A percentile compares a stretch with the other conserved stretches of the same genome.
Conservation (phyloP, 2,113 vertebrate genomes). For the Bubo scandiacus region DNA sequence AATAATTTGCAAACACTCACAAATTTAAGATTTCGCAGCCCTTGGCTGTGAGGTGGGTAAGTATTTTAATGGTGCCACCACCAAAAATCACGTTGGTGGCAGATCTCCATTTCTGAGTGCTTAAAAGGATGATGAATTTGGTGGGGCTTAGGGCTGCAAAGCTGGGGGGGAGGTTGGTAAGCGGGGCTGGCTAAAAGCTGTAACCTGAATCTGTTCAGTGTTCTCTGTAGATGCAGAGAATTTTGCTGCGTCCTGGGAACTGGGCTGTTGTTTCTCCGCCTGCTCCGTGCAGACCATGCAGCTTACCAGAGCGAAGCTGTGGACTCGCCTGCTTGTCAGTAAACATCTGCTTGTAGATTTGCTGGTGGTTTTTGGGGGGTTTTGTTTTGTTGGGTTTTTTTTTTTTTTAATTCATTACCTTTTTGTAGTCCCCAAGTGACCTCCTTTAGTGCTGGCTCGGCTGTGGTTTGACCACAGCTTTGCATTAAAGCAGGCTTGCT, state of each 20-base stretch:
- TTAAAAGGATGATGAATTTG: not conserved
- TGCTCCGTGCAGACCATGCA: not conserved
- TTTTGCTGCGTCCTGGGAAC: not conserved
- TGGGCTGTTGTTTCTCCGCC: not conserved
- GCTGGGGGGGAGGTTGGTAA: not conserved
- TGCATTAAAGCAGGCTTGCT: not conserved
- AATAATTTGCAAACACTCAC: constrained; percentile 39
- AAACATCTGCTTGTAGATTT: not conserved
- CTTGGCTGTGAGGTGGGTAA: constrained; percentile 43
- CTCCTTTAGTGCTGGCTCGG: not conserved
- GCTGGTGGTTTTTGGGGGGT: no score
- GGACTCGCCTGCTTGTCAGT: not conserved
- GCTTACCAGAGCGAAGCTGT: not conserved
- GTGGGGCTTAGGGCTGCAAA: not conserved
- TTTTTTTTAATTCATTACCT: not conserved
- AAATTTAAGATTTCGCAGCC: constrained; percentile 40
- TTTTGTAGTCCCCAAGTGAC: constrained; percentile 27
- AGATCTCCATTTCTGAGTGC: not conserved
- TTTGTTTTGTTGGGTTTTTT: not conserved
- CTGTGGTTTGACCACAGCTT: not conserved
- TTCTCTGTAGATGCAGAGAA: not conserved
- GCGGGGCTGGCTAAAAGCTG: not conserved
- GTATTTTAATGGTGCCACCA: constrained; percentile 24
- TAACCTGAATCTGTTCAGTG: not conserved
- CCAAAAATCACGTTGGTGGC: not conserved